Base-by-base conservation (phyloP, 2,888 invertebrate genomes). In the Sphaerophoria rueppellii region DNA sequence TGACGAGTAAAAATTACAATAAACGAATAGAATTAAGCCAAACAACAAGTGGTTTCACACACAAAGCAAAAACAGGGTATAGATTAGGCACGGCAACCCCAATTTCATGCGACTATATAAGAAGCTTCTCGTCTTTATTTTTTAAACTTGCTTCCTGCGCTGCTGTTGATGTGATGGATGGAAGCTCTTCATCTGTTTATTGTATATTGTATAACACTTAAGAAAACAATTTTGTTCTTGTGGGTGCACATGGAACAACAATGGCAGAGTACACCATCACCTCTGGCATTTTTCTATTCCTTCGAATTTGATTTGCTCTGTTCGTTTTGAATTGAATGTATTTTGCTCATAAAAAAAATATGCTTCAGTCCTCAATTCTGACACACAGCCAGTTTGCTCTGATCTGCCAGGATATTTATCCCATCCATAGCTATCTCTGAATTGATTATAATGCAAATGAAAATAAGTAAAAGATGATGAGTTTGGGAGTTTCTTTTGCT, bases 391-490 rank as follows among this genome's bases (percentile, higher is more conserved):
- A 73, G 72, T 73, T 80, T 63, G 69, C 73, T 78, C 35, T 50
- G n/a, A n/a, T n/a, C n/a, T n/a, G 43, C 50, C 37, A 54, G 71
- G 35, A 65, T 67, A 69, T 32, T 43, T 46, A 37, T 40, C 11
- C 35, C 52, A 43, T 58, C 63, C 50, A 35, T 24, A 54, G 24
- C 37, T 43, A 35, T 12, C 46, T 57, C 71, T 83, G 85, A 85
- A 85, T 77, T 85, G 81, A 81, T 81, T 85, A 85, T 77, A 70
- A 85, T 81, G 85, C 76, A 81, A 85, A 85, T 85, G 85, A 73
- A 85, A 80, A 71, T 70, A 74, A 73, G 78, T 58, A 14, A 65
- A 71, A 50, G 69, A 55, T 32, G 69, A 55, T 40, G 34, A 63
- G 43, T 24, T 24, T 24, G 24, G 24, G 24, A 24, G 24, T 24